phyloP scores from a whole-genome alignment of 2,888 invertebrate genomes.

The Ctena decussata region DNA sequence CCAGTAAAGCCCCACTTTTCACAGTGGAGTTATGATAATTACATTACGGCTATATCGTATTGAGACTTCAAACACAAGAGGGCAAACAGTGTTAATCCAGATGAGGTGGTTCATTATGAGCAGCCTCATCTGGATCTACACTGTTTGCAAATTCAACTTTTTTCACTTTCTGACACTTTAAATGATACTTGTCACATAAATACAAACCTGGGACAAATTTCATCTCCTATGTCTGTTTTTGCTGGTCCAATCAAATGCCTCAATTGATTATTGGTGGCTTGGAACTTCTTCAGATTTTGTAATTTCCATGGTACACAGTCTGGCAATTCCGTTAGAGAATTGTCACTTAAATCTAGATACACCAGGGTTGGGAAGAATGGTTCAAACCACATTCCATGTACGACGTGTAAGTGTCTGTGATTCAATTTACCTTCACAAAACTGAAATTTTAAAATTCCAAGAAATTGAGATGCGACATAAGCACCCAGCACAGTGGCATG shows the following conservation, averaged over 20 bases:
- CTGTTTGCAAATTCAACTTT: too few relatives aligned
- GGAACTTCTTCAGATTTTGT: conserved; percentile 64
- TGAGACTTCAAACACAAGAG: too few relatives aligned
- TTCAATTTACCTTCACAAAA: conserved; percentile 39
- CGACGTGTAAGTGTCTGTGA: conserved; percentile 41
- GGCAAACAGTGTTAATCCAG: too few relatives aligned
- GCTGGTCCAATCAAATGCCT: conserved; percentile 32
- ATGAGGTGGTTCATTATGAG: too few relatives aligned
- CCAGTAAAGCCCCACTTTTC: too few relatives aligned
- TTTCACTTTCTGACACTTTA: too few relatives aligned
- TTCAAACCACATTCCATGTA: conserved; percentile 69
- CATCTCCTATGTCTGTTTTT: conserved; percentile 12
- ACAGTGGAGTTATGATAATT: too few relatives aligned
- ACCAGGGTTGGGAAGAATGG: conserved; percentile 59
- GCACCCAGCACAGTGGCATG: too few relatives aligned
- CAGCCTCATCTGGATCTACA: too few relatives aligned
- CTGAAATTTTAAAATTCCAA: too few relatives aligned
- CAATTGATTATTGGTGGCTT: conserved; percentile 68
- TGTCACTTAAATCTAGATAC: conserved; percentile 69
- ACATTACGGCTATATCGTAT: too few relatives aligned
- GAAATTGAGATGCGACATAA: too few relatives aligned
- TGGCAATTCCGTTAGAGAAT: conserved; percentile 68
- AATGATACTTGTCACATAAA: neutral
- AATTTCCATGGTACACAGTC: conserved; percentile 74
- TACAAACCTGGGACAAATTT: conserved; percentile 62